Conservation (phyloP, 2,113 vertebrate genomes). For the Triplophysa tibetana region DNA sequence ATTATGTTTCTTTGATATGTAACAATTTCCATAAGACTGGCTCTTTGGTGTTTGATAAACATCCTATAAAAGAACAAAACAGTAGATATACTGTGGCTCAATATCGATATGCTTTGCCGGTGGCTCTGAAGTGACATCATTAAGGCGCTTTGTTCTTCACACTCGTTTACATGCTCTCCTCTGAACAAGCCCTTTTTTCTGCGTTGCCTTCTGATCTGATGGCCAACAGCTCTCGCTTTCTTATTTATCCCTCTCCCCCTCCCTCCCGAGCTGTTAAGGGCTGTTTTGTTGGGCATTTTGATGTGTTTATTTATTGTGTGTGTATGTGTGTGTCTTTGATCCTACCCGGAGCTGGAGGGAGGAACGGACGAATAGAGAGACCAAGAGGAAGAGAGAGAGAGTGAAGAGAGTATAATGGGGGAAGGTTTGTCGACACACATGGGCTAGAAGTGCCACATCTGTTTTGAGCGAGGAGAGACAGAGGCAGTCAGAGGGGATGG, state of each 20-base stretch:
- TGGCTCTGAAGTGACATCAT: slow-evolving; percentile 50
- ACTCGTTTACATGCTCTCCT: slow-evolving; percentile 23
- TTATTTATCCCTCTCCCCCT: slow-evolving; percentile 9
- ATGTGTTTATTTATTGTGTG: slow-evolving; percentile 69
- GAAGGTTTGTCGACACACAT: slow-evolving; percentile 43
- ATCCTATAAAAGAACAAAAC: slow-evolving; percentile 10
- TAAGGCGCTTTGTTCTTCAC: slow-evolving; percentile 33
- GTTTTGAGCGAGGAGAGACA: slow-evolving; percentile 63
- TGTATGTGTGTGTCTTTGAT: slow-evolving; percentile 63
- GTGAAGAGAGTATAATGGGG: slow-evolving; percentile 17
- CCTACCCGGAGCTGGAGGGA: slow-evolving; percentile 26
- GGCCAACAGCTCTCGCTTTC: slow-evolving; percentile 51
- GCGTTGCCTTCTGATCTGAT: slow-evolving; percentile 55
- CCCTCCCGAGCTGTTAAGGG: slow-evolving; percentile 51
- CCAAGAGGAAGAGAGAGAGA: slow-evolving; percentile 10
- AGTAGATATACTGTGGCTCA: neutral
- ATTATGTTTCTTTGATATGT: slow-evolving; percentile 13
- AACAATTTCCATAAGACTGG: neutral
- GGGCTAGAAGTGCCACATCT: slow-evolving; percentile 63
- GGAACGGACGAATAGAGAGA: slow-evolving; percentile 32
- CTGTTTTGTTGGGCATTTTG: slow-evolving; percentile 66
- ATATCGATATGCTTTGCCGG: slow-evolving; percentile 16
- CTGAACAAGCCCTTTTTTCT: slow-evolving; percentile 25
- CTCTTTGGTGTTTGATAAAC: neutral
- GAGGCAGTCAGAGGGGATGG: slow-evolving; percentile 28